Evolutionary conservation across 2,797 vertebrate genomes (phyloP).

Genomic region (Phylloscopus collybita): DNA sequence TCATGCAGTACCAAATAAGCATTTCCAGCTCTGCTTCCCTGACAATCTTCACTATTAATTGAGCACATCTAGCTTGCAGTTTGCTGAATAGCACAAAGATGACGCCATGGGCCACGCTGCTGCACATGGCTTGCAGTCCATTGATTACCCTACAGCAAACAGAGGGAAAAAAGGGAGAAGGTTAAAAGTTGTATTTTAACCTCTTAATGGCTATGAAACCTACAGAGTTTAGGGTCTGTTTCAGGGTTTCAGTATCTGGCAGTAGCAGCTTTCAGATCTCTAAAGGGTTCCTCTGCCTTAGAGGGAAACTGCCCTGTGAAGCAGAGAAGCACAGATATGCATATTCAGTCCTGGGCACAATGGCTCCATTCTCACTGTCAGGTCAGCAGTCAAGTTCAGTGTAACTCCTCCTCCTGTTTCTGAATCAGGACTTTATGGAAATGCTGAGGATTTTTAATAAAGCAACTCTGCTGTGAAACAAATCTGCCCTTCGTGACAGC

Average conservation of each 20-base stretch:
- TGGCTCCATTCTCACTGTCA: constrained; percentile 66
- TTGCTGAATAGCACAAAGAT: constrained; percentile 33
- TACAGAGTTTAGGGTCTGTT: background rate
- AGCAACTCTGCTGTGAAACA: constrained; percentile 40
- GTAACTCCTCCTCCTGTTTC: constrained; percentile 62
- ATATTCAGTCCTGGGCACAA: constrained; percentile 65
- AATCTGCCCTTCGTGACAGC: constrained; percentile 48
- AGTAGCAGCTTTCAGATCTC: constrained; percentile 23
- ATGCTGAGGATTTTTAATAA: constrained; percentile 58
- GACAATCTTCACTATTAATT: constrained; percentile 5
- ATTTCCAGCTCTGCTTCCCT: constrained; percentile 35
- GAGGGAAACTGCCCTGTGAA: constrained; percentile 2
- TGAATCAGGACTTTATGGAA: constrained; percentile 66
- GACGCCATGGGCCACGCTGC: background rate
- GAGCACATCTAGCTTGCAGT: background rate
- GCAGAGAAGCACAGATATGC: constrained; percentile 38
- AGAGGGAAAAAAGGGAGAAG: background rate
- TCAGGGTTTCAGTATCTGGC: background rate
- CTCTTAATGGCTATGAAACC: background rate
- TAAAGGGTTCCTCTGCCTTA: background rate
- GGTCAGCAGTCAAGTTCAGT: constrained; percentile 71
- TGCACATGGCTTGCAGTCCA: background rate
- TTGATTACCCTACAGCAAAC: constrained; percentile 11
- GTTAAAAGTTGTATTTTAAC: constrained; percentile 26
- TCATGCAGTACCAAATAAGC: constrained; percentile 4